Conservation (phyloP, 2,797 vertebrate genomes). For the Rhabdomys pumilio region DNA sequence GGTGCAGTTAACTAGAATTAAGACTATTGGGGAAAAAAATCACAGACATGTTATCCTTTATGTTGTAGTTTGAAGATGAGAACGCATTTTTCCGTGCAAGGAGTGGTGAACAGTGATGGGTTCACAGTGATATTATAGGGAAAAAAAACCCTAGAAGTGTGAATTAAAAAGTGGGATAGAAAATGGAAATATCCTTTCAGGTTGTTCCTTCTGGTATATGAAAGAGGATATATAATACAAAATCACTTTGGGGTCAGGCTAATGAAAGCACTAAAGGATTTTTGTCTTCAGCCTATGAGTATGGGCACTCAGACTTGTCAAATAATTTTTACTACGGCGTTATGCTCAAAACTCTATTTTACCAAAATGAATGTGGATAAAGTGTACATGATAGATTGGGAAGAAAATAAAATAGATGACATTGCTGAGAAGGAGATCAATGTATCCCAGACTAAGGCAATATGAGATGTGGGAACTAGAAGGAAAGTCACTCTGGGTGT, state of each 20-base stretch:
- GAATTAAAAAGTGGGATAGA: background rate
- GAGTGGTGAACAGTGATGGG: background rate
- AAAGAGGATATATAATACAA: slow-evolving; percentile 4
- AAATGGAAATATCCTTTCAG: slow-evolving; percentile 32
- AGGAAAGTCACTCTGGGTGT: background rate
- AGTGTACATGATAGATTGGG: slow-evolving; percentile 6
- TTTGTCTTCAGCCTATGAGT: slow-evolving; percentile 7
- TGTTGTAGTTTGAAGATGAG: slow-evolving; percentile 14
- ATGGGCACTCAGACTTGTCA: slow-evolving; percentile 27
- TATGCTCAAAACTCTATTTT: slow-evolving; percentile 62
- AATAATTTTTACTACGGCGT: slow-evolving; percentile 37
- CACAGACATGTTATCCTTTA: background rate
- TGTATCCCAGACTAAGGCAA: background rate
- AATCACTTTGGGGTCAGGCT: slow-evolving; percentile 41
- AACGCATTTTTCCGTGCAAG: background rate
- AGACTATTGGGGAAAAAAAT: background rate
- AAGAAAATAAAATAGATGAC: background rate
- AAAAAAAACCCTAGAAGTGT: slow-evolving; percentile 26
- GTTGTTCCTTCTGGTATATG: slow-evolving; percentile 12
- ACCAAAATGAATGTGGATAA: slow-evolving; percentile 64
- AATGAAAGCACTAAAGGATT: slow-evolving; percentile 45
- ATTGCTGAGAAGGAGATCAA: slow-evolving; percentile 45
- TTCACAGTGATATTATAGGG: background rate
- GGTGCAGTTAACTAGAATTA: background rate
- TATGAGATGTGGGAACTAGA: background rate